Conservation (phyloP, 2,888 invertebrate genomes). For the Epirrita christyi region DNA sequence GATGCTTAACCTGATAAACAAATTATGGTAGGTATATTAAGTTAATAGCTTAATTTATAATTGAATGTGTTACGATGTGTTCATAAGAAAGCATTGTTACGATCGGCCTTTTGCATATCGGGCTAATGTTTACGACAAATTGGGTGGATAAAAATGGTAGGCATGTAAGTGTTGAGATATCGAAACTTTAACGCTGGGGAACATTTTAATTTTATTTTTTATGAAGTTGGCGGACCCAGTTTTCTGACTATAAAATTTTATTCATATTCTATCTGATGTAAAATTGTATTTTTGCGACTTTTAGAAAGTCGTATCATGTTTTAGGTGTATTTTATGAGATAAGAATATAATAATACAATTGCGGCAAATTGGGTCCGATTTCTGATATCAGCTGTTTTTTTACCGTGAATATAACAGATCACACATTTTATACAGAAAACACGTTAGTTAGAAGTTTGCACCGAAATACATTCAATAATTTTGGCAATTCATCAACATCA, state of each 20-base stretch:
- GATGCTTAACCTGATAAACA: conserved; percentile 85
- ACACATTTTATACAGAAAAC: no score
- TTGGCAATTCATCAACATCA: no score
- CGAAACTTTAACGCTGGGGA: conserved; percentile 53
- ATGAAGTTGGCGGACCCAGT: conserved; percentile 53
- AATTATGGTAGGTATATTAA: conserved; percentile 82
- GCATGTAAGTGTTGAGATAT: conserved; percentile 48
- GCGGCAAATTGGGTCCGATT: background rate
- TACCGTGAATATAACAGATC: background rate
- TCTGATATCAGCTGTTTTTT: background rate
- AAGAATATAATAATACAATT: conserved; percentile 18
- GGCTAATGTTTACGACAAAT: conserved; percentile 69
- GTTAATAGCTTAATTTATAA: conserved; percentile 85
- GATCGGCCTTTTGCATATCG: conserved; percentile 67
- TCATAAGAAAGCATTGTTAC: conserved; percentile 78
- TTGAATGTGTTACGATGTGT: conserved; percentile 78
- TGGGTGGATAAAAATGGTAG: conserved; percentile 52
- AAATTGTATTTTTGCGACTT: conserved; percentile 47
- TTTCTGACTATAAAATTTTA: conserved; percentile 58
- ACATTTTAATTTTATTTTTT: conserved; percentile 61
- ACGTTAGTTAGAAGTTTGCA: no score
- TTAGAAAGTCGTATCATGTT: conserved; percentile 29
- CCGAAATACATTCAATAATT: no score
- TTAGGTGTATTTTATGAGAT: conserved; percentile 20
- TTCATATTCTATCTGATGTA: conserved; percentile 52